These are phyloP conservation scores for Bostrychus sinensis DNA, from an alignment of 2,113 vertebrate genomes.

Conservation along the genomic window DNA sequence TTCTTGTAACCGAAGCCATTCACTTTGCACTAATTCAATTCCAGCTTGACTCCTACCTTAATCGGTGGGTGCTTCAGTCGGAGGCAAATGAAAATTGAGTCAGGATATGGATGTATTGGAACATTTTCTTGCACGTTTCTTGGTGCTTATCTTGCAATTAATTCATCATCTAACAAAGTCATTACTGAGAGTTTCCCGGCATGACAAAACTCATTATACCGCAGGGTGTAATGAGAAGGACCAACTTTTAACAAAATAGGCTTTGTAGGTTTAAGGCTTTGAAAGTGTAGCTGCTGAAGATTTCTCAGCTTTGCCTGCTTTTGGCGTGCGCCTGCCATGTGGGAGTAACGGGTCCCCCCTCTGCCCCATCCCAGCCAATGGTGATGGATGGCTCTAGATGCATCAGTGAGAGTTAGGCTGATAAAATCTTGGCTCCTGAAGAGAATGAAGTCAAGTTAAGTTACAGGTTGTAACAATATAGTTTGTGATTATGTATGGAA, in stretches of 20 bases:
- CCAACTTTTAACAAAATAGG: conserved; percentile 35
- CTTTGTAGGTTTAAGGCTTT: conserved; percentile 45
- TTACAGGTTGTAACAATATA: background rate
- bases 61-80: conserved; percentile 39
- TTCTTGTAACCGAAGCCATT: conserved; percentile 57
- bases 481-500: too few relatives aligned
- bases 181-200: conserved; percentile 26
- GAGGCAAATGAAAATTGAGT: conserved; percentile 47
- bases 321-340: conserved; percentile 31
- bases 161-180: conserved; percentile 33
- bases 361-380: conserved; percentile 21
- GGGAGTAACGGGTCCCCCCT: conserved; percentile 15
- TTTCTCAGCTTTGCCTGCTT: conserved; percentile 31
- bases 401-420: conserved; percentile 31
- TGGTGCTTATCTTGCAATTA: conserved; percentile 39
- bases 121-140: conserved; percentile 20
- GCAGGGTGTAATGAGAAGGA: conserved; percentile 20
- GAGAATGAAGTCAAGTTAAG: background rate
- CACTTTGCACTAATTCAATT: conserved; percentile 57
- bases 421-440: conserved; percentile 19
- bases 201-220: conserved; percentile 18
- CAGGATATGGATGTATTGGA: conserved; percentile 16
- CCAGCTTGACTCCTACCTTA: conserved; percentile 31
- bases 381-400: conserved; percentile 49
- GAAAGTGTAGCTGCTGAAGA: conserved; percentile 41